Conservation (phyloP, 2,797 vertebrate species). For the Bufotes viridis region DNA sequence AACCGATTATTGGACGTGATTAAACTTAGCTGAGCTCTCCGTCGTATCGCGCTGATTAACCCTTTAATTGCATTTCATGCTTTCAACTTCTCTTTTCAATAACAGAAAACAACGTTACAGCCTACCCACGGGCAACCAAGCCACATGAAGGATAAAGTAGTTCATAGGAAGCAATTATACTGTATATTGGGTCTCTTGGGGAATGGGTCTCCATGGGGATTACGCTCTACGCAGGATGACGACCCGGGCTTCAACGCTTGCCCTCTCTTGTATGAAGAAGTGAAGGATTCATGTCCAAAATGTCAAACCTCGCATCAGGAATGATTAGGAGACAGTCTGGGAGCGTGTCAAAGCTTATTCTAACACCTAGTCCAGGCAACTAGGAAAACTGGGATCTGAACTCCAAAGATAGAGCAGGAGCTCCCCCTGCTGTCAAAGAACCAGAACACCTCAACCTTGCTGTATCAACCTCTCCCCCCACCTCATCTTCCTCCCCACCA, state of each 20-base stretch:
- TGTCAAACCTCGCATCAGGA: conserved; percentile 69
- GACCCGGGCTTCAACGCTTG: conserved; percentile 49
- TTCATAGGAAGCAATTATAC: neutral
- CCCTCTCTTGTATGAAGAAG: conserved; percentile 61
- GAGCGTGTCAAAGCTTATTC: conserved; percentile 37
- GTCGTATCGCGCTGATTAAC: neutral
- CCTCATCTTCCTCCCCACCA: conserved; percentile 49
- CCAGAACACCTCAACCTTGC: conserved; percentile 51
- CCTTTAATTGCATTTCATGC: neutral
- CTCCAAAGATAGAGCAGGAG: conserved; percentile 69
- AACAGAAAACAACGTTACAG: neutral
- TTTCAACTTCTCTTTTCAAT: conserved; percentile 33
- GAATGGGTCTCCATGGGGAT: neutral
- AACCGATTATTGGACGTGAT: conserved; percentile 12
- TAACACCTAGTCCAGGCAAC: conserved; percentile 51
- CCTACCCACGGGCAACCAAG: neutral
- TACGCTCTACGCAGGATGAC: conserved; percentile 47
- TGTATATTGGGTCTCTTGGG: neutral
- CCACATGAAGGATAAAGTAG: neutral
- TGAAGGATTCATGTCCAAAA: conserved; percentile 69
- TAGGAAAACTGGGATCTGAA: conserved; percentile 16
- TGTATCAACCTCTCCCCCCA: conserved; percentile 41
- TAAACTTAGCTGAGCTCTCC: neutral
- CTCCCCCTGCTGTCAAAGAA: conserved; percentile 75
- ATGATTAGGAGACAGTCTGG: conserved; percentile 37